A percentile compares a stretch with the other conserved stretches of the same genome.
Evolutionary conservation across 2,797 vertebrate species (phyloP).

Genomic region (Bovichtus variegatus): DNA sequence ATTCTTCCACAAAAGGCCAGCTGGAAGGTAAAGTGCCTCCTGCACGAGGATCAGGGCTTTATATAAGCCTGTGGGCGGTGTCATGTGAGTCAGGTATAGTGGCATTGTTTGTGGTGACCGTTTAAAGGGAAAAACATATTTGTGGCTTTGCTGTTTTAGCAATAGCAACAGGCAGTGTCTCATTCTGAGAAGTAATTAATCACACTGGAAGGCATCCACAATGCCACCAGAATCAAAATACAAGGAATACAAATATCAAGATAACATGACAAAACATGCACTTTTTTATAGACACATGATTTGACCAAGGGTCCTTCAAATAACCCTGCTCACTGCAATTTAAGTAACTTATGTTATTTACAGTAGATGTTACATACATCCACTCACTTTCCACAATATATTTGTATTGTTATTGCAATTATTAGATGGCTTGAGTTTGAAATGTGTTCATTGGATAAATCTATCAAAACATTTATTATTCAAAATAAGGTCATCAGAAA

Average conservation of each 20-base stretch:
- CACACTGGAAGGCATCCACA: neutral
- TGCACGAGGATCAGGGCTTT: constrained; percentile 50
- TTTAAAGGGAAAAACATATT: constrained; percentile 38
- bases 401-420: neutral
- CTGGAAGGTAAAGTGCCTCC: constrained; percentile 1
- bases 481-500: constrained; percentile 20
- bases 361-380: neutral
- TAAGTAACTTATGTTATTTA: too few species aligned
- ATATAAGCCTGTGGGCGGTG: constrained; percentile 56
- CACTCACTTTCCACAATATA: neutral
- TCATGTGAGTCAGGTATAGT: constrained; percentile 40
- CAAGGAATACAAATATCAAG: neutral
- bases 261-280: neutral
- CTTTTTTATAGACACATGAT: neutral
- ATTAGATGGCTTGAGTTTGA: neutral
- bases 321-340: neutral
- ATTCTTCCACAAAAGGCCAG: neutral
- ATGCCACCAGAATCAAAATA: neutral
- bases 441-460: neutral
- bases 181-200: constrained; percentile 49
- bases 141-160: constrained; percentile 31
- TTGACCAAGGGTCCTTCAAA: constrained; percentile 33
- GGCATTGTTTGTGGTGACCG: constrained; percentile 67
- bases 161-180: constrained; percentile 22
- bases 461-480: neutral